Evolutionary conservation across 1,140 invertebrate species (phyloP), one percentile per base, ranked within the genome.

Genomic region (Atta colombica): DNA sequence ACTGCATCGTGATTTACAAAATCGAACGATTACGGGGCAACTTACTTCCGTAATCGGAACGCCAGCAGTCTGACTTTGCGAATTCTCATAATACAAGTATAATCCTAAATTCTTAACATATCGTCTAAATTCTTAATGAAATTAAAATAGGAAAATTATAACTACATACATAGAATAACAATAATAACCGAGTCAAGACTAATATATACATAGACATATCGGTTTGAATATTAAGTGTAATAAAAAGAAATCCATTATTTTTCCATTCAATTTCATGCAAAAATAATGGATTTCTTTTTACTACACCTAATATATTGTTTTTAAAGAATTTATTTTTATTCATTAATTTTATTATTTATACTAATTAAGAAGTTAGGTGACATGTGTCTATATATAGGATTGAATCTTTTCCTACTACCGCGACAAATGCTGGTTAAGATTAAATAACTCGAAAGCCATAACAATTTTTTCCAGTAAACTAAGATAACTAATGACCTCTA

Each of bases 401-500:
- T 16, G 12, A 68, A 53, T 81, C 18, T 21, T 58, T 71, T 71
- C 7, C 39, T 45, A 45, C 39, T 45, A 45, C 77, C 18, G n/a
- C 49, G 14, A 55, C 65, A n/a, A 14, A 69, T 69, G 49, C 31
- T 55, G 31, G 6, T 25, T 35, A 39, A n/a, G 39, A 31, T 31
- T 49, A 45, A 81, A 71, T 51, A 71, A 53, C n/a, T 71, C 16
- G 65, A 81, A 60, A 51, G 66, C 66, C 51, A 60, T 71, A 81
- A 84, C 39, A 68, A 55, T 84, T 81, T 84, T 82, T 84, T 74
- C 51, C 80, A 69, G 81, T 87, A 87, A 87, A 89, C 78, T 89
- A 74, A 84, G 66, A 87, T 78, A 80, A 90, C 66, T 89, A 85
- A 90, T 89, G 71, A 53, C 53, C 31, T 6, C 18, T 31, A 75